Evolutionary conservation across 2,888 invertebrate species (phyloP).

Genomic region (Ctenicera cuprea): DNA sequence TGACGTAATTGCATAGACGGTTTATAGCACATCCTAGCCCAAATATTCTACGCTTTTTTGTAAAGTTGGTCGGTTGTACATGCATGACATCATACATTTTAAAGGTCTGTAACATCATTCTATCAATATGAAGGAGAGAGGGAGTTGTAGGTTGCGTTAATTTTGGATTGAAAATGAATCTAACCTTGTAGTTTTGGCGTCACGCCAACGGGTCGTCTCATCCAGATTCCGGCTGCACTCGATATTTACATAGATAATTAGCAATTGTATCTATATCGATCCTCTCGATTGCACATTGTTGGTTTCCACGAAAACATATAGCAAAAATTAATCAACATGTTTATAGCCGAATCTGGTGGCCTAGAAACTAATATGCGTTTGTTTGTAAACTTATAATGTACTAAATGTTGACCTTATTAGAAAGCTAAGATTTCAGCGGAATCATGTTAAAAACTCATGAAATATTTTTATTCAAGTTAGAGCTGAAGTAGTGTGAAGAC

Average conservation of each 20-base stretch:
- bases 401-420: too few relatives aligned
- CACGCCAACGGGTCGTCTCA: slow-evolving; percentile 44
- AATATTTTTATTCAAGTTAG: too few relatives aligned
- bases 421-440: too few relatives aligned
- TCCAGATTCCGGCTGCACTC: slow-evolving; percentile 20
- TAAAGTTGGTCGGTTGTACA: slow-evolving; percentile 18
- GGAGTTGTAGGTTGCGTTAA: slow-evolving; percentile 51
- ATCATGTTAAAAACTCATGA: too few relatives aligned
- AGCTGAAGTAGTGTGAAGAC: too few relatives aligned
- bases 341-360: too few relatives aligned
- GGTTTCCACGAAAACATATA: too few relatives aligned
- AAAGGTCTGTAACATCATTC: slow-evolving; percentile 28
- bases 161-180: slow-evolving; percentile 56
- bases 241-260: slow-evolving; percentile 5
- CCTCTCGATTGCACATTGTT: neutral
- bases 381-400: too few relatives aligned
- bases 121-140: slow-evolving; percentile 33
- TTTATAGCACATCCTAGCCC: slow-evolving; percentile 6
- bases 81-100: slow-evolving; percentile 32
- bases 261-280: neutral
- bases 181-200: slow-evolving; percentile 56
- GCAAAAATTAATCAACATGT: too few relatives aligned
- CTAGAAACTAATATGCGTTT: too few relatives aligned
- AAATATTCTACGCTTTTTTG: slow-evolving; percentile 25
- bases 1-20: slow-evolving; percentile 19